Base-by-base conservation (phyloP, 2,888 invertebrate genomes). In the Coenonympha glycerion region DNA sequence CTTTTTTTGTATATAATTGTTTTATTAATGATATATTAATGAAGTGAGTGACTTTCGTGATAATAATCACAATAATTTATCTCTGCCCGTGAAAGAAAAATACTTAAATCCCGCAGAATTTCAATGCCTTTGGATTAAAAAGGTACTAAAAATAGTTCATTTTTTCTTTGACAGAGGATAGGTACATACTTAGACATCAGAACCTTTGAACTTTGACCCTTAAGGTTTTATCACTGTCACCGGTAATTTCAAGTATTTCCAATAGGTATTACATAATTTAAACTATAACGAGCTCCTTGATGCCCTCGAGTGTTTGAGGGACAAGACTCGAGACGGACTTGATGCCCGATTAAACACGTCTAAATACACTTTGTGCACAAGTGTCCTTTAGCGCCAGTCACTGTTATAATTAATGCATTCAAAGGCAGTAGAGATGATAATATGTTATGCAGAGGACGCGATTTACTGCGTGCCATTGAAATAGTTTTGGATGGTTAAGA, bases 311-410 rank as follows among this genome's bases (percentile, higher is more conserved):
- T 46, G 15, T 18, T 46, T 46, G 19, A 28, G 28, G 37, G 36
- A 28, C 36, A 24, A 46, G 36, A 26, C 18, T 18, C 11, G 11
- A 24, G 33, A 34, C 16, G 22, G 49, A 30, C 21, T 45, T 40
- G 47, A 53, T 50, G 50, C 45, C 40, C 47, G 53, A 56, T 56
- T 56, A 48, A 37, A 50, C 56, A 56, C 56, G 56, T 56, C 46
- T 51, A 47, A 53, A 50, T 31, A 40, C 42, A 41, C 53, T 53
- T 46, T 41, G 45, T 46, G 24, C 50, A 50, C 44, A 50, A 53
- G 50, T 53, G 24, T 51, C 56, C 50, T 21, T 50, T 41, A 50
- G 36, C 47, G 42, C 37, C 30, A 33, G 47, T 50, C 49, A 41
- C 37, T 41, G 40, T 51, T 37, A 45, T 56, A 50, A 56, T 53